phyloP scores from a whole-genome alignment of 2,797 vertebrate species.

The Miopithecus talapoin region DNA sequence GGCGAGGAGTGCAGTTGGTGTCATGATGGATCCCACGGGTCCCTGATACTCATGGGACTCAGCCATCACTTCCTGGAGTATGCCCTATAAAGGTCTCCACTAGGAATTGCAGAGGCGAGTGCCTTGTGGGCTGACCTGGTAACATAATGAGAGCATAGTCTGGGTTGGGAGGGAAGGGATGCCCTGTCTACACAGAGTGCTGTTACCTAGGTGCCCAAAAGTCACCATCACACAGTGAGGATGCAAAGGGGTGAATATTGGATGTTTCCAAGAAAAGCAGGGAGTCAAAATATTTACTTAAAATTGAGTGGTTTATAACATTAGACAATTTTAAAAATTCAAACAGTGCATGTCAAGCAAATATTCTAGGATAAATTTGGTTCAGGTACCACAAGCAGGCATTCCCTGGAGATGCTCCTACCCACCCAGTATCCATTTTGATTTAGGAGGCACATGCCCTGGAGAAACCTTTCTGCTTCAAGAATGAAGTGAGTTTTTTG shows the following conservation, averaged over 20 bases:
- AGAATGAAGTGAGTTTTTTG: too few relatives aligned
- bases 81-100: rapidly evolving
- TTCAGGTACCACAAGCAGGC: too few relatives aligned
- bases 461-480: neutral
- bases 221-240: rapidly evolving
- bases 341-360: neutral
- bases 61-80: rapidly evolving
- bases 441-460: neutral
- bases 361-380: neutral
- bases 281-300: neutral
- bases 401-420: too few relatives aligned
- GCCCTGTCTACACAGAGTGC: neutral
- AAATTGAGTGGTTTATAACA: neutral
- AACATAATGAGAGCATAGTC: rapidly evolving
- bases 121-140: neutral
- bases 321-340: neutral
- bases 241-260: too few relatives aligned
- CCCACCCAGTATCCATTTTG: neutral
- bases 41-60: neutral
- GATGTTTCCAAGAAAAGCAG: neutral
- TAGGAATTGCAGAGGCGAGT: rapidly evolving
- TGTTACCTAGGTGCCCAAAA: neutral
- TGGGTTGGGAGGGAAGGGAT: neutral
- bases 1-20: rapidly evolving
- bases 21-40: neutral